Evolutionary conservation across 2,797 vertebrate species (phyloP), one percentile per base, ranked within the genome.

Genomic region (Premnoplex brunnescens): DNA sequence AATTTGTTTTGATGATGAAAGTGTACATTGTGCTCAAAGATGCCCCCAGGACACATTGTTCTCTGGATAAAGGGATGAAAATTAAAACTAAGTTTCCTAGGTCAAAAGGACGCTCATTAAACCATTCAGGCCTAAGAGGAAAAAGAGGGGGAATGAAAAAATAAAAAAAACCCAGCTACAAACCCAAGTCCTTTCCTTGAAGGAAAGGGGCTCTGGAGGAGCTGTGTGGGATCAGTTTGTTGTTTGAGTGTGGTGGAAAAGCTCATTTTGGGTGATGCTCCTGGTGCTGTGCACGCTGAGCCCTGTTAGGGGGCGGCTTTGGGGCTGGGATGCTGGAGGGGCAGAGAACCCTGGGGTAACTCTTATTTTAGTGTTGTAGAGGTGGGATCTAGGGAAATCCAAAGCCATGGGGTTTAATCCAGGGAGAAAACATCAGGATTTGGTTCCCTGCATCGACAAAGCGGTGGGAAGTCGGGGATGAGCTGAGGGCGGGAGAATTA

Each of bases 41-140:
- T 93, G 93, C 94, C 96, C 95, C 92, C 96, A 96, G 96, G 97
- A 97, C 94, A 97, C 89, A 94, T 95, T 91, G 92, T 97, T 96
- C 93, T 93, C 93, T 55, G 84, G 74, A 48, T 89, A 79, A 95
- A 96, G 91, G 13, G 63, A 85, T 93, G 85, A 66, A 91, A 97
- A 97, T 97, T 93, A 96, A 91, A 91, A 95, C 92, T 19, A 92
- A 93, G 92, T 96, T 96, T 89, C 94, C 88, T 89, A 96, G 96
- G 95, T 97, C 92, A 94, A 88, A 89, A 90, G 88, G 91, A 96
- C 79, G 14, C 85, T 97, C 58, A 24, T 96, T 92, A 95, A 92
- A 93, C 55, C 37, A 0, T 69, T 86, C 89, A 82, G 83, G 73
- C 69, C 85, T 88, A 89, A 71, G 92, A 96, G 81, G 26, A 28